These are phyloP conservation scores for Ptychadena robeensis DNA, from an alignment of 2,797 vertebrate species.

Conservation along the genomic window DNA sequence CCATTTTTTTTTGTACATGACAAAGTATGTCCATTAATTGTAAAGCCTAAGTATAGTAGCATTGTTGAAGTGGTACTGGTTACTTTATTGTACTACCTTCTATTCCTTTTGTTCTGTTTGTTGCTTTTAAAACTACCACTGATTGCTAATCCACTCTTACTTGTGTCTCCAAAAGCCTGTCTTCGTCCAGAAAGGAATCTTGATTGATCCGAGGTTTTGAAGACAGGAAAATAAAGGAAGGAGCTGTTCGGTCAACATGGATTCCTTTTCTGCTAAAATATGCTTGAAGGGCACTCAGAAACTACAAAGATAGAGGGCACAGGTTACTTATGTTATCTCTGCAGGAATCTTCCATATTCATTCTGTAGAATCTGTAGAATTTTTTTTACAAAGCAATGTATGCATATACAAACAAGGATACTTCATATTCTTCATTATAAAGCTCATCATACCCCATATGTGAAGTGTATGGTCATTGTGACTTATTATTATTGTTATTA, in stretches of 20 bases:
- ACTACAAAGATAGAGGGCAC: conserved; percentile 44
- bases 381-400: too few species aligned
- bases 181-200: background rate
- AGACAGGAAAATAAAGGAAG: conserved; percentile 53
- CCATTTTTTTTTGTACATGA: too few species aligned
- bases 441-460: too few species aligned
- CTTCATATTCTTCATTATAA: too few species aligned
- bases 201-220: conserved; percentile 21
- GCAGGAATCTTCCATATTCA: background rate
- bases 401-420: too few species aligned
- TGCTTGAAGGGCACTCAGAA: conserved; percentile 62
- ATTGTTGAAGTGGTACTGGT: too few species aligned
- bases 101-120: too few species aligned
- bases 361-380: too few species aligned
- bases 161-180: conserved; percentile 16
- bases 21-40: too few species aligned
- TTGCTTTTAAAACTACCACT: background rate
- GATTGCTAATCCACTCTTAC: conserved; percentile 6
- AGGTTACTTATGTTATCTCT: background rate
- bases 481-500: too few species aligned
- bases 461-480: too few species aligned
- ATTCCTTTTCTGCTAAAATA: conserved; percentile 63
- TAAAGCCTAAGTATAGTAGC: too few species aligned
- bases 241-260: conserved; percentile 55
- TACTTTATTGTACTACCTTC: background rate